phyloP scores from a whole-genome alignment of 1,140 invertebrate genomes.

The Dermatophagoides farinae region DNA sequence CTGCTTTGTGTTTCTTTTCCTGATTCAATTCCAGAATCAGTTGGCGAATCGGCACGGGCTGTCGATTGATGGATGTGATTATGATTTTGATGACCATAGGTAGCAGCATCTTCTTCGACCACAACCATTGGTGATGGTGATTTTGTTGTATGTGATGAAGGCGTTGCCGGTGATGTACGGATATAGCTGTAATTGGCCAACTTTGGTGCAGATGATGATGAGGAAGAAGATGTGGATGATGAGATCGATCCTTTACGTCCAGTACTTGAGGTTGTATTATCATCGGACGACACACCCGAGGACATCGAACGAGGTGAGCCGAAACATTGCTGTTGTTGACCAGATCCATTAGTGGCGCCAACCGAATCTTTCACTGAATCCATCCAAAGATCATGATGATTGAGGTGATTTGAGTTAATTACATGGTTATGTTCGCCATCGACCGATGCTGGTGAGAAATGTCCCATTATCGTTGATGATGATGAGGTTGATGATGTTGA shows the following conservation, averaged over 20 bases:
- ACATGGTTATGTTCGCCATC: neutral
- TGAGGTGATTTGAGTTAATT: neutral
- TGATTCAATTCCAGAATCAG: constrained; percentile 65
- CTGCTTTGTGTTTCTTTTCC: no score
- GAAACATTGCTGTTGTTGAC: neutral
- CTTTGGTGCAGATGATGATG: neutral
- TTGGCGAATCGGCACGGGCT: constrained; percentile 64
- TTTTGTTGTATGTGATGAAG: neutral
- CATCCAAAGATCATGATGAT: neutral
- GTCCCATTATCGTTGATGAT: neutral
- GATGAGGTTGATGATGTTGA: neutral
- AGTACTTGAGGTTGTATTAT: no score
- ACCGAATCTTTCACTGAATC: no score
- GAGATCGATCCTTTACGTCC: constrained; percentile 6
- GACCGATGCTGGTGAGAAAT: neutral
- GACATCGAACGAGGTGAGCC: constrained; percentile 3
- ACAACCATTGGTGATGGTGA: neutral
- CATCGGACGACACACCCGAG: neutral
- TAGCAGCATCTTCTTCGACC: neutral
- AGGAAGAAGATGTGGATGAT: neutral
- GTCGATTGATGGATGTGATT: no score
- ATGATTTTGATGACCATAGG: neutral
- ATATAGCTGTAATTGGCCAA: neutral
- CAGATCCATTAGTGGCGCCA: no score
- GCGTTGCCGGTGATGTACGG: neutral